Percentiles rank a stretch among this genome's conserved stretches.
These are phyloP conservation scores for Chrysochloris asiatica DNA, from an alignment of 2,113 vertebrate species.

Conservation along the genomic window DNA sequence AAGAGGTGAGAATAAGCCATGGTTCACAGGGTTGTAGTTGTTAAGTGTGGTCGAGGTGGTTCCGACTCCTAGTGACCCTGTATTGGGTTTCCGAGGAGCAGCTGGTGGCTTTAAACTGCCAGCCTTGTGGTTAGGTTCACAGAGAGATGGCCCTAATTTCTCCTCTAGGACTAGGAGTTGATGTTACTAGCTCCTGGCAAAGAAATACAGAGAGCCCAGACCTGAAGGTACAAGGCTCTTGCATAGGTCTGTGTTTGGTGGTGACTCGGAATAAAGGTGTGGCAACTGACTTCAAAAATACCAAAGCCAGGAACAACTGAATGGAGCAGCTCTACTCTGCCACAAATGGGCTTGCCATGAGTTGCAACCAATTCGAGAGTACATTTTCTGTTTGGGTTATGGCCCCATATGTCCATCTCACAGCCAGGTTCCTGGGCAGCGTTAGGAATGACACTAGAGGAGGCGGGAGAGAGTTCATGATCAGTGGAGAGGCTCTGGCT, in stretches of 20 bases:
- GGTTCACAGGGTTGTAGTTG: too few species aligned
- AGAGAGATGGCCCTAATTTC: too few species aligned
- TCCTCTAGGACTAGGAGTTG: background rate
- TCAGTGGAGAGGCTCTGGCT: accelerated
- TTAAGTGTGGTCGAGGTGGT: too few species aligned
- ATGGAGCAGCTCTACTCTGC: background rate
- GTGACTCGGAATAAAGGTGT: background rate
- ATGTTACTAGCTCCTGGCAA: background rate
- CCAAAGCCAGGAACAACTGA: background rate
- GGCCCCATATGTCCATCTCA: background rate
- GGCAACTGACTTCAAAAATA: background rate
- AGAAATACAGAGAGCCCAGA: background rate
- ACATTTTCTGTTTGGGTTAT: background rate
- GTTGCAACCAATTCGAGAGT: background rate
- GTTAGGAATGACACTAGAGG: background rate
- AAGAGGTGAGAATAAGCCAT: background rate
- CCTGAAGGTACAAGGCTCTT: too few species aligned
- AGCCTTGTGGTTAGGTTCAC: too few species aligned
- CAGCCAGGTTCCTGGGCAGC: background rate
- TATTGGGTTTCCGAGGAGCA: too few species aligned
- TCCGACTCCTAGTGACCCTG: too few species aligned
- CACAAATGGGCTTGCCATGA: background rate
- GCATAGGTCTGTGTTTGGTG: background rate
- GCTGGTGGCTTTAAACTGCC: too few species aligned
- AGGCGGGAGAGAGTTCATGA: background rate